Conservation (phyloP, 1,140 invertebrate genomes). For the Meteorus sp. region DNA sequence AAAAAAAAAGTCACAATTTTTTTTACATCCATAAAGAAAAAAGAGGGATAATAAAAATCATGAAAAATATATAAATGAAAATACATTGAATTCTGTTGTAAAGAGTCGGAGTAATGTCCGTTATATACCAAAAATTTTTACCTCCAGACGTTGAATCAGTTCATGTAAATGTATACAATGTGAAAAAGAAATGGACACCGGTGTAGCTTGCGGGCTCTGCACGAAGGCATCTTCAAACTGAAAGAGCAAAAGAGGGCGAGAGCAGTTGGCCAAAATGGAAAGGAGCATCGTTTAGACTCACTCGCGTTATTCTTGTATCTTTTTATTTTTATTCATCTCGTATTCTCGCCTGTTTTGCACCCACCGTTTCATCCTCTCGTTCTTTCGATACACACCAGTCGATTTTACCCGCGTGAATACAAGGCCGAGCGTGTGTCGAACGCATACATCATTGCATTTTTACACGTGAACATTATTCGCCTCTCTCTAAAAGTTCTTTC, state of each 20-base stretch:
- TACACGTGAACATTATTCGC: not conserved
- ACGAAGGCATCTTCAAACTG: not conserved
- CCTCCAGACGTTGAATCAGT: not conserved
- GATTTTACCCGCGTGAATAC: not conserved
- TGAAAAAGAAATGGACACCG: not conserved
- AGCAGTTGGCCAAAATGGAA: conserved; percentile 5
- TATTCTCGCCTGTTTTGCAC: too few relatives aligned
- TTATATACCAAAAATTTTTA: not conserved
- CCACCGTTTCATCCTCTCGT: not conserved
- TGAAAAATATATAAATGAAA: too few relatives aligned
- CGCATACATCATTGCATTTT: not conserved
- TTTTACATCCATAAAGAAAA: too few relatives aligned
- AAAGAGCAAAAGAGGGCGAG: not conserved
- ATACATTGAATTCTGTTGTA: not conserved
- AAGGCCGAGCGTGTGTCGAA: not conserved
- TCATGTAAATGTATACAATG: not conserved
- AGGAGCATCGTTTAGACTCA: not conserved
- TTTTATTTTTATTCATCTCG: not conserved
- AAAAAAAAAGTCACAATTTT: not conserved
- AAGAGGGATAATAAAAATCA: too few relatives aligned
- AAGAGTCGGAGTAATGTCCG: too few relatives aligned
- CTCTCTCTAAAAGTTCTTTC: too few relatives aligned
- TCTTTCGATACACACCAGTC: too few relatives aligned
- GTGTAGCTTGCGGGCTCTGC: too few relatives aligned
- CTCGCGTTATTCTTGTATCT: not conserved